Conservation (phyloP, 2,888 invertebrate species). For the Rhopalosiphum nymphaeae region DNA sequence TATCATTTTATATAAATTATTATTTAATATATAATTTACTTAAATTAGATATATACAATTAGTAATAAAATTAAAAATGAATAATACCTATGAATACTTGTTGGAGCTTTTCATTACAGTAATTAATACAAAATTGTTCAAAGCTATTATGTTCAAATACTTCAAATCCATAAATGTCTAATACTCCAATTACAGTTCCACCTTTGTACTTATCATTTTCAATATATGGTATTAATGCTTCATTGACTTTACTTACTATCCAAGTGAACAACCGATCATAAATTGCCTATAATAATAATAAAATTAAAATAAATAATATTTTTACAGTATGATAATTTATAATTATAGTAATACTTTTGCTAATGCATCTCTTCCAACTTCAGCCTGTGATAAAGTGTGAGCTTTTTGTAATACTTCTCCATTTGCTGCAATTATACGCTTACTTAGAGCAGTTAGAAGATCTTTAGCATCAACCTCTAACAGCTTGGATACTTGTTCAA, state of each 20-base stretch:
- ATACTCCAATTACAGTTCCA: conserved; percentile 87
- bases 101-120: conserved; percentile 98
- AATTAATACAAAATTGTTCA: conserved; percentile 99
- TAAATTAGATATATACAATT: neutral
- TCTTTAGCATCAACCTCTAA: conserved; percentile 78
- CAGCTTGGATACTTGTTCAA: conserved; percentile 75
- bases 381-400: conserved; percentile 87
- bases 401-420: conserved; percentile 93
- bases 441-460: conserved; percentile 82
- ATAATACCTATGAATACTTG: conserved; percentile 91
- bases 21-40: neutral
- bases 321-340: neutral
- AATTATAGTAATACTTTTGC: conserved; percentile 78
- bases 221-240: conserved; percentile 79
- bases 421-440: conserved; percentile 91
- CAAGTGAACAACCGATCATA: conserved; percentile 95
- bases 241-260: conserved; percentile 93
- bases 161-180: conserved; percentile 99
- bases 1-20: neutral
- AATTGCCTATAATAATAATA: conserved; percentile 76
- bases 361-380: conserved; percentile 90
- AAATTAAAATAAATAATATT: conserved; percentile 37
- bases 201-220: conserved; percentile 74
- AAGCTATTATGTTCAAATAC: conserved; percentile 97
- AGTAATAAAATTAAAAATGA: too few relatives aligned